Base-by-base conservation (phyloP, 2,113 vertebrate species). In the Ploceus nigricollis region DNA sequence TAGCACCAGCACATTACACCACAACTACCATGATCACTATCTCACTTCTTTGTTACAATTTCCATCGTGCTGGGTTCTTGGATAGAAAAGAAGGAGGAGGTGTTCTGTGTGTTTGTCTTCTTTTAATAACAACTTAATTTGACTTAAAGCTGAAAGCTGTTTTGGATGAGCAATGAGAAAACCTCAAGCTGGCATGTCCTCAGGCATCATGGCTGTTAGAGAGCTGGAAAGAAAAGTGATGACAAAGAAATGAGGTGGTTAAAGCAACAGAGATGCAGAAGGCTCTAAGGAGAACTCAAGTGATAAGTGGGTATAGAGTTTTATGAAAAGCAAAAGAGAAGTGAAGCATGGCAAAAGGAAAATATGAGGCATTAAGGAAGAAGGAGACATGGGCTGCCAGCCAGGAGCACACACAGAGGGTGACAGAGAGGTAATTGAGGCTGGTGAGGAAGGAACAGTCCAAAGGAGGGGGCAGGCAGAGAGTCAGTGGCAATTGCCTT, bases 101-200 rank as follows among this genome's bases (percentile, higher is more conserved):
- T 69, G 14, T 58, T 93, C 24, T 76, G 33, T 66, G 53, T 80
- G 66, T 53, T 92, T 85, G 45, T 64, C 61, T 82, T 85, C 47
- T 70, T 91, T 89, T 58, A 93, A 39, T 42, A 84, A 95, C 4
- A 13, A 78, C 77, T 94, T 89, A 81, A 96, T 94, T 87, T 89
- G 51, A 64, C 61, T 84, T 21, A 28, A 89, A 89, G 56, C 39
- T 56, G 73, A 91, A 89, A 84, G 56, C 42, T 75, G 16, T 75
- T 83, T 86, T 54, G 50, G 45, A 90, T 73, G 33, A 95, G 76
- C 58, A 92, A 58, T 13, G 42, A 90, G 39, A 80, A 73, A 83
- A 75, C 17, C 37, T 80, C 75, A 73, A 92, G 63, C 28, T 90
- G 63, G 42, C 37, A 35, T 58, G n/a, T 82, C 88, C 58, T 86